Evolutionary conservation across 2,797 vertebrate genomes (phyloP).

Genomic region (Falco berigora): DNA sequence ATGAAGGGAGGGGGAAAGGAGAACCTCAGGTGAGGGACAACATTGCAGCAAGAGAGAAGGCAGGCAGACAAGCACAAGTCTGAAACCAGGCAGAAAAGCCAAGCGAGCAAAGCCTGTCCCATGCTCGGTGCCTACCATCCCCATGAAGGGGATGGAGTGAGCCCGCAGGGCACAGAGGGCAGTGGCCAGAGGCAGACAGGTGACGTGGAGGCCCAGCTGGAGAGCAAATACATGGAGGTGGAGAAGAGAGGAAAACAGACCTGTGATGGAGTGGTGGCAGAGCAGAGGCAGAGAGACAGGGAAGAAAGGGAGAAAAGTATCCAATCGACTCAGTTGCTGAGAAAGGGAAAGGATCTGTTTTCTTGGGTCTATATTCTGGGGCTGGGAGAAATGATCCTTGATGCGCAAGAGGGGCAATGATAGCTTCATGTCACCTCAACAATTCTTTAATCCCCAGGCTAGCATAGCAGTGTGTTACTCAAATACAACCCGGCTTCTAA

Average conservation of each 20-base stretch:
- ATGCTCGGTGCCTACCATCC: neutral
- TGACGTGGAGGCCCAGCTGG: neutral
- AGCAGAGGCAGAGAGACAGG: neutral
- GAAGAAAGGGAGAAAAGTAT: neutral
- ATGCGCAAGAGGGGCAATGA: neutral
- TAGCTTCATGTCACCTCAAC: neutral
- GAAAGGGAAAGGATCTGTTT: neutral
- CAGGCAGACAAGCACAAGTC: neutral
- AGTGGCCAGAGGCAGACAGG: neutral
- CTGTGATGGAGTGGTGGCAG: neutral
- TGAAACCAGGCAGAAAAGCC: neutral
- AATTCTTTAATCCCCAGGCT: neutral
- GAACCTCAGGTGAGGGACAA: neutral
- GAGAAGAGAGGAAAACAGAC: neutral
- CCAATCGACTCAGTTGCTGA: neutral
- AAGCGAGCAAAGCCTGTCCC: neutral
- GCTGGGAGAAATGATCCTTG: neutral
- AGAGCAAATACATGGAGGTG: neutral
- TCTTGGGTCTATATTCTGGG: neutral
- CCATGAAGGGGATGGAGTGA: neutral
- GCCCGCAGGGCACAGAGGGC: neutral
- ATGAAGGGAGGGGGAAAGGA: neutral
- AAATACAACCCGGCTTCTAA: neutral
- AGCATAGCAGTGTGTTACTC: neutral
- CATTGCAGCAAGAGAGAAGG: neutral